Conservation (phyloP, 2,888 invertebrate species). For the Drosophila ustulata region DNA sequence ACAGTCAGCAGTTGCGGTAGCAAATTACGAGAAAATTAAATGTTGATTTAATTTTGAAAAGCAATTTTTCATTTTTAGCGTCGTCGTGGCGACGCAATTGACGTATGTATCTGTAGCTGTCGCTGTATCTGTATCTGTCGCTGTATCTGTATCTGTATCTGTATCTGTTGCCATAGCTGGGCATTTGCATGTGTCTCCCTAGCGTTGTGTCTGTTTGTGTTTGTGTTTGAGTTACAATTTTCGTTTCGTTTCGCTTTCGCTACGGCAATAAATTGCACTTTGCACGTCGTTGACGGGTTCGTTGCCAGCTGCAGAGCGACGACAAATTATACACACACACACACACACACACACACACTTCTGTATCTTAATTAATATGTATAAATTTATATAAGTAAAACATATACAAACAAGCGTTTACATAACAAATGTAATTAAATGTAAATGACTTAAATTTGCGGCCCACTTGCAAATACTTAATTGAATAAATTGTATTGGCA, state of each 20-base stretch:
- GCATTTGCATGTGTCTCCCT: constrained; percentile 69
- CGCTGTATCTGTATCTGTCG: constrained; percentile 31
- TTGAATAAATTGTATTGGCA: constrained; percentile 7
- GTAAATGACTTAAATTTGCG: constrained; percentile 5
- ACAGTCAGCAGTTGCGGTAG: constrained; percentile 65
- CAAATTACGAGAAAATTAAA: constrained; percentile 81
- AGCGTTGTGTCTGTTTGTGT: constrained; percentile 47
- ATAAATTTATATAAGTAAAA: background rate
- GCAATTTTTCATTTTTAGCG: constrained; percentile 80
- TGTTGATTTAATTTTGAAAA: constrained; percentile 81
- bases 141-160: constrained; percentile 24
- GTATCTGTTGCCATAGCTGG: constrained; percentile 52
- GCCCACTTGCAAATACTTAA: background rate
- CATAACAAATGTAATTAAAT: constrained; percentile 13
- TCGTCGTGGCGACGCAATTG: constrained; percentile 66
- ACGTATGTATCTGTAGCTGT: constrained; percentile 71
- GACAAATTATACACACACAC: constrained; percentile 28
- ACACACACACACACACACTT: constrained; percentile 7
- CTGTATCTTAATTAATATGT: constrained; percentile 9
- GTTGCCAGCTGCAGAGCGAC: constrained; percentile 67
- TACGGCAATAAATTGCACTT: constrained; percentile 75
- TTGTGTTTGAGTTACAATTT: constrained; percentile 76
- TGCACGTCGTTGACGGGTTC: constrained; percentile 78
- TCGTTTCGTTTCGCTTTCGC: constrained; percentile 69
- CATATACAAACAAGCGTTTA: background rate